These are phyloP conservation scores for Xylocampa areola DNA, from an alignment of 2,888 invertebrate genomes.

Conservation along the genomic window DNA sequence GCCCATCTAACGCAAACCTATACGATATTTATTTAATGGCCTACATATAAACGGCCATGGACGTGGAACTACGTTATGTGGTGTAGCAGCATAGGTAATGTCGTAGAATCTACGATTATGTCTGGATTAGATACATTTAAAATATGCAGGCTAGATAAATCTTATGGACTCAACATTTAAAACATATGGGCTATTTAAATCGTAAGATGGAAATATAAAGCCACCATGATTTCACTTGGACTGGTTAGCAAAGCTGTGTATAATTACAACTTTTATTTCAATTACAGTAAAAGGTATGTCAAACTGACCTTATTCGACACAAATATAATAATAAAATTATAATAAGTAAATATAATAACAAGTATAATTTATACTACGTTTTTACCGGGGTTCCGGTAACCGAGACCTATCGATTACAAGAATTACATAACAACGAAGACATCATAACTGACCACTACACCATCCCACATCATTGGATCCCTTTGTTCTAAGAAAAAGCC, in stretches of 20 bases:
- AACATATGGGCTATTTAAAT: too few species aligned
- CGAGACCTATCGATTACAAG: background rate
- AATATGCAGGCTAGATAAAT: background rate
- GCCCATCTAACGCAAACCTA: constrained; percentile 58
- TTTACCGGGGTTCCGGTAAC: too few species aligned
- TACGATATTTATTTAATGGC: constrained; percentile 71
- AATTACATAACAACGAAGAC: constrained; percentile 23
- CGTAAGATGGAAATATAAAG: too few species aligned
- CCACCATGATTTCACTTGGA: too few species aligned
- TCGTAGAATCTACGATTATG: constrained; percentile 7
- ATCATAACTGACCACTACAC: constrained; percentile 2
- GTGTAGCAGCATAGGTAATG: constrained; percentile 11
- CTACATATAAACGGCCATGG: constrained; percentile 46
- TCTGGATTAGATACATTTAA: constrained; percentile 15
- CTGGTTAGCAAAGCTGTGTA: too few species aligned
- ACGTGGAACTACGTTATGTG: constrained; percentile 39
- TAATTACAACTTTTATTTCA: too few species aligned
- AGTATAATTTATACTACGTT: too few species aligned
- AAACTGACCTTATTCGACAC: too few species aligned
- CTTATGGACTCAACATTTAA: too few species aligned
- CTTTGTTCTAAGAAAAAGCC: constrained; percentile 57
- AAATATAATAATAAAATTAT: too few species aligned
- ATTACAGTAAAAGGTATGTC: too few species aligned
- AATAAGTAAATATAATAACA: too few species aligned
- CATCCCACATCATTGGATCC: constrained; percentile 37